phyloP scores from a whole-genome alignment of 2,888 invertebrate genomes.

The Troides helena region DNA sequence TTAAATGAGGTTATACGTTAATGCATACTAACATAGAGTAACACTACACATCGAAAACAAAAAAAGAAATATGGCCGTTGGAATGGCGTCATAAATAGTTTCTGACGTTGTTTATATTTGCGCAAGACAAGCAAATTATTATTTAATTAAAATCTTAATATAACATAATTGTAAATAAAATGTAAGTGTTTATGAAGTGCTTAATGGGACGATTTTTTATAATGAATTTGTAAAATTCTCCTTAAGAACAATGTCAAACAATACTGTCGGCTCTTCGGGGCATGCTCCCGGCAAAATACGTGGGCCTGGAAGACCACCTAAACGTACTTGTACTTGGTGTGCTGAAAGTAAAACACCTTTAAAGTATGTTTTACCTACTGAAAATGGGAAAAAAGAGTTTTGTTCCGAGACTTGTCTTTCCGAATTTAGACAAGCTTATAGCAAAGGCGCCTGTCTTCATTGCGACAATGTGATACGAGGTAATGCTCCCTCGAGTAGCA shows the following conservation, averaged over 20 bases:
- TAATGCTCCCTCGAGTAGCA: slow-evolving; percentile 85
- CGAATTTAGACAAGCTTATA: slow-evolving; percentile 93
- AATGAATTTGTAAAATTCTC: slow-evolving; percentile 55
- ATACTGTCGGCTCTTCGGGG: slow-evolving; percentile 76
- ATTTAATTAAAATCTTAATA: slow-evolving; percentile 30
- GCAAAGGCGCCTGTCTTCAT: slow-evolving; percentile 91
- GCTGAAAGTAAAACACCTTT: slow-evolving; percentile 90
- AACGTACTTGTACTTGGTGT: slow-evolving; percentile 93
- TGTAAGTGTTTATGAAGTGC: slow-evolving; percentile 47
- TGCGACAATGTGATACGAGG: slow-evolving; percentile 93
- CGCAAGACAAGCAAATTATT: slow-evolving; percentile 45
- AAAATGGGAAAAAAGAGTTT: slow-evolving; percentile 94
- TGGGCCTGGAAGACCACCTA: slow-evolving; percentile 90
- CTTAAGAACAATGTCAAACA: slow-evolving; percentile 69
- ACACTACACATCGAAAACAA: slow-evolving; percentile 29
- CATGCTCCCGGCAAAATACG: slow-evolving; percentile 81
- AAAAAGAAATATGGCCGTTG: slow-evolving; percentile 70
- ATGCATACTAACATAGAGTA: slow-evolving; percentile 8
- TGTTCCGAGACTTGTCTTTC: slow-evolving; percentile 94
- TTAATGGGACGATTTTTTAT: slow-evolving; percentile 41
- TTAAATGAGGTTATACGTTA: neutral
- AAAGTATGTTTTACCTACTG: slow-evolving; percentile 92
- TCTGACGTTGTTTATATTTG: slow-evolving; percentile 77
- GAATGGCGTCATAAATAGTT: slow-evolving; percentile 76
- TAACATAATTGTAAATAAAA: slow-evolving; percentile 46